phyloP scores from a whole-genome alignment of 2,888 invertebrate species.

The Mylabris sibirica region DNA sequence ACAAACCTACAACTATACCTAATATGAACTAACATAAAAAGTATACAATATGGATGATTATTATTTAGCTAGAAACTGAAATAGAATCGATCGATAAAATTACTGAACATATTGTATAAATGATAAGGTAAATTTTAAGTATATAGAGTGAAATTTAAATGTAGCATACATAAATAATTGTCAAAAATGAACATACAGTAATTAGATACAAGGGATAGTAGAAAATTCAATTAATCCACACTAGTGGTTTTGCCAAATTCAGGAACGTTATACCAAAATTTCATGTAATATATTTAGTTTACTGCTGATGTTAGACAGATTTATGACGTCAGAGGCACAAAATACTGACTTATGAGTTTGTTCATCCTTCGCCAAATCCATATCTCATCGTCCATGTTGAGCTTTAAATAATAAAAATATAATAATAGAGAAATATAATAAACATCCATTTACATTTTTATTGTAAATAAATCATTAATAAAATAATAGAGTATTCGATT shows the following conservation, averaged over 20 bases:
- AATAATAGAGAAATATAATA: neutral
- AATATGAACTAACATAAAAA: too few relatives aligned
- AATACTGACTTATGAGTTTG: slow-evolving; percentile 11
- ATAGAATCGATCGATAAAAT: neutral
- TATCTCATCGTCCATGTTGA: neutral
- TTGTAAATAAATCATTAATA: neutral
- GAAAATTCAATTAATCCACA: slow-evolving; percentile 9
- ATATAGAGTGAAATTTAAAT: neutral
- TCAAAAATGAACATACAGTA: neutral
- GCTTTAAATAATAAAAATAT: slow-evolving; percentile 4
- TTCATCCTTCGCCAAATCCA: slow-evolving; percentile 1
- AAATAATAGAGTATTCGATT: neutral
- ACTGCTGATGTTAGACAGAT: slow-evolving; percentile 10
- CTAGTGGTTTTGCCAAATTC: neutral
- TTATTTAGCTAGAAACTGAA: too few relatives aligned
- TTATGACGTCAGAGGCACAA: slow-evolving; percentile 4
- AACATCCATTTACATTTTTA: neutral
- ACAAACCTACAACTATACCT: too few relatives aligned
- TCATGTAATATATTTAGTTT: slow-evolving; percentile 12
- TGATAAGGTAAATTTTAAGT: neutral
- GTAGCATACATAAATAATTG: neutral
- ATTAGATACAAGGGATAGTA: neutral
- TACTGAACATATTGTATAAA: neutral
- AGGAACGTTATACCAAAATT: slow-evolving; percentile 8
- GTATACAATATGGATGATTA: too few relatives aligned